Evolutionary conservation across 2,888 invertebrate species (phyloP).

Genomic region (Seira ritae): DNA sequence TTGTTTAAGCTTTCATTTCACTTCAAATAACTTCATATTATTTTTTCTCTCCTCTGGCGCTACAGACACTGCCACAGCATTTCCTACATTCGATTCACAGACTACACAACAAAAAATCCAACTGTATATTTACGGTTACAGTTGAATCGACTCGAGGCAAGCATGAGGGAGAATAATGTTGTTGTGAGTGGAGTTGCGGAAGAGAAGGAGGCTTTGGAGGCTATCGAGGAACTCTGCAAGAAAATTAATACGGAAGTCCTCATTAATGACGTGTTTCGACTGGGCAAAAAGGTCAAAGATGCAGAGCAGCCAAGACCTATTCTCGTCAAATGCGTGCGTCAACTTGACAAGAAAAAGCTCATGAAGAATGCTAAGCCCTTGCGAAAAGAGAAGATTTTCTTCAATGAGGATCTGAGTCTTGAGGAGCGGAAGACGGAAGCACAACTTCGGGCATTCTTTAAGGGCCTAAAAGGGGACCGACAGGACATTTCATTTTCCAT

Average conservation of each 20-base stretch:
- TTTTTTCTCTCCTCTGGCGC: no score
- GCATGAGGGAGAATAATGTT: no score
- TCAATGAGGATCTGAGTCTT: conserved; percentile 36
- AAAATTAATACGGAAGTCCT: no score
- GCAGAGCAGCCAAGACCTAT: background rate
- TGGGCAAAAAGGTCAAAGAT: conserved; percentile 20
- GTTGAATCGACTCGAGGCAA: no score
- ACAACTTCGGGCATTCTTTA: background rate
- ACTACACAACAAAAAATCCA: background rate
- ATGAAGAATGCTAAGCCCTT: background rate
- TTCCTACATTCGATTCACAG: background rate
- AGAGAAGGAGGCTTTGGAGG: no score
- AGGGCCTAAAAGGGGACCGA: conserved; percentile 12
- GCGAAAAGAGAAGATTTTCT: conserved; percentile 25
- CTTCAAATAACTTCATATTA: background rate
- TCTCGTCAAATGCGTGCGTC: background rate
- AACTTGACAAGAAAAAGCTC: conserved; percentile 27
- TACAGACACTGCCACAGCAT: background rate
- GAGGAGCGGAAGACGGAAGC: conserved; percentile 21
- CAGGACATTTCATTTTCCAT: conserved; percentile 6
- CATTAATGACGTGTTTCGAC: conserved; percentile 25
- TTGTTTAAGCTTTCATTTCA: conserved; percentile 10
- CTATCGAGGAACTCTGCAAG: no score
- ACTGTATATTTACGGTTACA: background rate
- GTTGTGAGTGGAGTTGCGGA: no score